Evolutionary conservation across 1,140 invertebrate genomes (phyloP).

Genomic region (Hyles euphorbiae): DNA sequence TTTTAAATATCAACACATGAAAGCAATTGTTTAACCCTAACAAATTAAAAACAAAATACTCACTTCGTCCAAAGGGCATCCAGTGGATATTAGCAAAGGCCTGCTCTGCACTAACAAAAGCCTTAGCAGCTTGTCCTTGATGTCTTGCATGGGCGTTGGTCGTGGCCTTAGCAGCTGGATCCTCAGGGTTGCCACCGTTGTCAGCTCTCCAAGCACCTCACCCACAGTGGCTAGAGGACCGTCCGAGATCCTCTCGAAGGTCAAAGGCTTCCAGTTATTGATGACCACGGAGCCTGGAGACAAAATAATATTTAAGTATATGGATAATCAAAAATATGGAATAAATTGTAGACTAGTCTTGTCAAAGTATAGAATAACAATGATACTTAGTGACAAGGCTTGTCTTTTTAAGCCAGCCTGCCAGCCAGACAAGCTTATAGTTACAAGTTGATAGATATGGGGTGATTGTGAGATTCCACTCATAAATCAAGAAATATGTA

Average conservation of each 20-base stretch:
- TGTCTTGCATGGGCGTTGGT: conserved; percentile 86
- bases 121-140: conserved; percentile 94
- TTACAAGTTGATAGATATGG: no score
- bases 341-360: neutral
- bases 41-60: conserved; percentile 31
- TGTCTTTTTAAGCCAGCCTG: neutral
- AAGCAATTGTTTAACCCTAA: no score
- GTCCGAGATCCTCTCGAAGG: conserved; percentile 93
- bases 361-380: conserved; percentile 11
- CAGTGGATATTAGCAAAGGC: conserved; percentile 87
- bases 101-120: conserved; percentile 92
- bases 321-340: neutral
- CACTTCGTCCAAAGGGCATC: conserved; percentile 96
- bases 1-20: no score
- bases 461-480: no score
- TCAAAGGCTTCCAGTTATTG: conserved; percentile 95
- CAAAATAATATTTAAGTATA: conserved; percentile 9
- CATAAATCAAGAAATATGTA: no score
- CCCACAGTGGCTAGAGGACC: conserved; percentile 90
- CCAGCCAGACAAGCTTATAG: no score
- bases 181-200: conserved; percentile 91
- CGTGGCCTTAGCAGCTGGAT: conserved; percentile 92
- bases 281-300: conserved; percentile 88
- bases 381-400: neutral
- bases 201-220: conserved; percentile 94